Conservation (phyloP, 2,797 vertebrate species). For the Zalophus californianus region DNA sequence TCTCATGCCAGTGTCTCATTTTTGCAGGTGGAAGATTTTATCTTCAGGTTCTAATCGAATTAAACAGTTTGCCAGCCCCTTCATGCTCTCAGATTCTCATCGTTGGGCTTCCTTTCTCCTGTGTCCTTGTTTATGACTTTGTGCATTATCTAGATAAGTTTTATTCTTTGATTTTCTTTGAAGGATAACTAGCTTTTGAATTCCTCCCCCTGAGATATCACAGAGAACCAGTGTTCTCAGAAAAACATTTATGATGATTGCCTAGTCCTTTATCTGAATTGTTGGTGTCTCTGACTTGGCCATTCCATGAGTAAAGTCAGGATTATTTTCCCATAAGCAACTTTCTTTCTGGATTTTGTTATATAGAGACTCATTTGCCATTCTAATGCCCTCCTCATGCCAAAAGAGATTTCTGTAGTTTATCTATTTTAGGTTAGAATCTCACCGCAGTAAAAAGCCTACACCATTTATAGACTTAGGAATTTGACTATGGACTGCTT, state of each 20-base stretch:
- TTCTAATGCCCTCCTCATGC: conserved; percentile 31
- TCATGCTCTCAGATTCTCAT: neutral
- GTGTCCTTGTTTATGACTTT: neutral
- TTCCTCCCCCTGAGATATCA: neutral
- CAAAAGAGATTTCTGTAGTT: conserved; percentile 30
- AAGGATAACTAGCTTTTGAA: neutral
- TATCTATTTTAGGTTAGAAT: conserved; percentile 40
- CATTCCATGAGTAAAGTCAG: neutral
- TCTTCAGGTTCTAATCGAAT: neutral
- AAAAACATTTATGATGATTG: neutral
- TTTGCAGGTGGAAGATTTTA: neutral
- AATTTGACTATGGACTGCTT: conserved; percentile 10
- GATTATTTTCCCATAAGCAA: neutral
- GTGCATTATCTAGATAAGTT: neutral
- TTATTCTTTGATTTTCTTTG: conserved; percentile 40
- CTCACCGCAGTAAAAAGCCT: conserved; percentile 14
- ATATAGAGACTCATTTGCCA: conserved; percentile 43
- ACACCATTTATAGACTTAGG: conserved; percentile 18
- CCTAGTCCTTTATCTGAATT: neutral
- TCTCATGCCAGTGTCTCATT: neutral
- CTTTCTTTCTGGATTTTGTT: conserved; percentile 30
- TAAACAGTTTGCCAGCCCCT: neutral
- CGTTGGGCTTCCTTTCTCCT: neutral
- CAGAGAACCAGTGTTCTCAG: neutral
- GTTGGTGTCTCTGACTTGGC: neutral